Evolutionary conservation across 2,113 vertebrate species (phyloP), one percentile per base, ranked within the genome.

Genomic region (Cyprinodon brontotheroides): DNA sequence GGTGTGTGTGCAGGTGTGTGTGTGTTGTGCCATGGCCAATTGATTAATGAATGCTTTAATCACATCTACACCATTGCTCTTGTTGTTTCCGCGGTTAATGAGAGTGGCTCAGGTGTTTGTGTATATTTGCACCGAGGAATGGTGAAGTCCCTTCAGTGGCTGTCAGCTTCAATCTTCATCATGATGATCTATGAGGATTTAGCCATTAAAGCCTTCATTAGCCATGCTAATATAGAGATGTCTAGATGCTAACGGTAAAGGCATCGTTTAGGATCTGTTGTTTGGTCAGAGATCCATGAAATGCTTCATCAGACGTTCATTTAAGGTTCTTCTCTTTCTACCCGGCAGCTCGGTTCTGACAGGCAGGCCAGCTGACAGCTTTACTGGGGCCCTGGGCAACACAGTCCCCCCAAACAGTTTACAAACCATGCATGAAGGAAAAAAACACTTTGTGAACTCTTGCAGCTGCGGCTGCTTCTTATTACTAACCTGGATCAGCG

Each of bases 151-250:
- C 65, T 77, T 84, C 36, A 73, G 48, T 74, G 79, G 74, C 86
- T 91, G 90, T 92, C 91, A 89, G 39, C 79, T 86, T 61, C 64
- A 83, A 83, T 93, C 77, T 73, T 82, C 41, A 65, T 90, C 83
- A 86, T 13, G 9, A 9, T 36, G 15, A 37, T 82, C 71, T 63
- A 61, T 72, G 29, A 83, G 64, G 65, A 66, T 59, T 72, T 74
- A 29, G 78, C 60, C 15, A n/a, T 72, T 74, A 62, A 77, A 71
- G 61, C 59, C 37, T 65, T 15, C 45, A 74, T 79, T 72, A 78
- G 71, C 3, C 48, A 63, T 37, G 41, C 45, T 13, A 22, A 7
- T 57, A 11, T 29, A 29, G 29, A 40, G 15, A 70, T 15, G 15
- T 43, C 2, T 61, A 9, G 62, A 22, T 48, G 53, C 50, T 61